phyloP scores from a whole-genome alignment of 1,140 invertebrate species.

The Bradynema listronoti region DNA sequence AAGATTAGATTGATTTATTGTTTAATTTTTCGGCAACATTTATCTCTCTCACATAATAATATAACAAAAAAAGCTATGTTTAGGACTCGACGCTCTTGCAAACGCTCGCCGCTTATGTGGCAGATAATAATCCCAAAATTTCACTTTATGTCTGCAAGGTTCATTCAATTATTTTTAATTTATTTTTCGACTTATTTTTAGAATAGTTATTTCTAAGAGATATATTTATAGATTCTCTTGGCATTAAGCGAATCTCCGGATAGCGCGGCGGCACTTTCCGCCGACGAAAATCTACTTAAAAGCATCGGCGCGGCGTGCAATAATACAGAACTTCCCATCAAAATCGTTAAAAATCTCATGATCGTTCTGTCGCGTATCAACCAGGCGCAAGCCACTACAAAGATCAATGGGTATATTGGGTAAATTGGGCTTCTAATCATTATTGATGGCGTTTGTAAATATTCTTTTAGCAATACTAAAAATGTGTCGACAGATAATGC shows the following conservation, averaged over 20 bases:
- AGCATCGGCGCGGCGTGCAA: background rate
- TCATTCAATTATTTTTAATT: background rate
- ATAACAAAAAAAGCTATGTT: background rate
- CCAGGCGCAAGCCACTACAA: background rate
- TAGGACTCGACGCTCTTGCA: background rate
- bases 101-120: background rate
- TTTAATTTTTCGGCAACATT: background rate
- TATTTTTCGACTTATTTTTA: background rate
- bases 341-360: background rate
- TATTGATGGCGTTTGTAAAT: background rate
- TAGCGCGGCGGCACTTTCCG: background rate
- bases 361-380: slow-evolving; percentile 5
- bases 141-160: slow-evolving; percentile 10
- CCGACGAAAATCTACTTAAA: background rate
- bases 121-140: background rate
- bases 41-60: background rate
- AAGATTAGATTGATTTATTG: background rate
- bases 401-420: background rate
- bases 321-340: background rate
- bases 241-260: background rate
- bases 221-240: slow-evolving; percentile 3
- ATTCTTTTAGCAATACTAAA: background rate
- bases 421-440: background rate
- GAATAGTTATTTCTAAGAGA: slow-evolving; percentile 1
- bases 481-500: too few relatives aligned